Percentiles rank a stretch among this genome's conserved stretches.
These are phyloP conservation scores for Sprattus sprattus DNA, from an alignment of 2,113 vertebrate species.

Conservation along the genomic window DNA sequence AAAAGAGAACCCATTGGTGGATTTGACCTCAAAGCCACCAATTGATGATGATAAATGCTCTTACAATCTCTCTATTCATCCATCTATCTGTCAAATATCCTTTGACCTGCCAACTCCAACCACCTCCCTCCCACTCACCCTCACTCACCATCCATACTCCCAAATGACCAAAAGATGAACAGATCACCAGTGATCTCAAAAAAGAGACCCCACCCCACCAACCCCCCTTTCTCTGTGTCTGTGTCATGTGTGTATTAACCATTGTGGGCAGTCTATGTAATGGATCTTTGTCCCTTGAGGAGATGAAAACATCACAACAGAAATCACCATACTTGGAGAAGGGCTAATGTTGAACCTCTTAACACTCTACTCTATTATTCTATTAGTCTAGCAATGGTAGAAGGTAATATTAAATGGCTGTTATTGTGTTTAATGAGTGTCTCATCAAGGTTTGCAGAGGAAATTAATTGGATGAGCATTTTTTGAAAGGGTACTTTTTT, in stretches of 20 bases:
- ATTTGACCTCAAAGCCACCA: neutral
- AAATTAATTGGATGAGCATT: neutral
- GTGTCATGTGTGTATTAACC: neutral
- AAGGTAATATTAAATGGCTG: neutral
- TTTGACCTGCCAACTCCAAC: neutral
- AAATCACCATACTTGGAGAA: neutral
- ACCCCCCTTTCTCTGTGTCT: neutral
- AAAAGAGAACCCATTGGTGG: neutral
- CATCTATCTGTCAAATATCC: neutral
- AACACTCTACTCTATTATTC: neutral
- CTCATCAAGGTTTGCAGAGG: neutral
- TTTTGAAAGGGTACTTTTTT: conserved; percentile 3
- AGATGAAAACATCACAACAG: neutral
- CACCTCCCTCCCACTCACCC: neutral
- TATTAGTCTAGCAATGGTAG: neutral
- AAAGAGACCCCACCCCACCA: neutral
- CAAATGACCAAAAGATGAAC: neutral
- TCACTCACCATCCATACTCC: neutral
- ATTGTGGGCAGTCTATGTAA: neutral
- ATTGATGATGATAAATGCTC: neutral
- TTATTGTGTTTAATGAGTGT: conserved; percentile 7
- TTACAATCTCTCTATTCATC: neutral
- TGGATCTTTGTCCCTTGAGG: neutral
- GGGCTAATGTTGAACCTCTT: neutral
- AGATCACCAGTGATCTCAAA: neutral